Evolutionary conservation across 2,888 invertebrate genomes (phyloP).

Genomic region (Drosophila meridiana): DNA sequence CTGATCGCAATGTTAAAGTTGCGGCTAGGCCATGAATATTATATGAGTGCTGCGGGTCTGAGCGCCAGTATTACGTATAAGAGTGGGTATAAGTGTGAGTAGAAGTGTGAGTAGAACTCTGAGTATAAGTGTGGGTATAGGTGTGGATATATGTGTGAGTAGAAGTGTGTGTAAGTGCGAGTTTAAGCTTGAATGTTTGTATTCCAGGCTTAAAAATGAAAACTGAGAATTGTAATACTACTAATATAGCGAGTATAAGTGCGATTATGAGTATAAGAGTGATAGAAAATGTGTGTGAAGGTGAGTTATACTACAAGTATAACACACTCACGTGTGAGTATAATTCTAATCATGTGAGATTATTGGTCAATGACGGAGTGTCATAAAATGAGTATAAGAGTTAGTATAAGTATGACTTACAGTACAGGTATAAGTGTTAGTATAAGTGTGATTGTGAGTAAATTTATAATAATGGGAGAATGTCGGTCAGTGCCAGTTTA

Average conservation of each 20-base stretch:
- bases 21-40: slow-evolving; percentile 9
- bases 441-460: too few species aligned
- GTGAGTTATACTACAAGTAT: neutral
- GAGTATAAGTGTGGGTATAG: neutral
- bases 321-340: neutral
- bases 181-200: neutral
- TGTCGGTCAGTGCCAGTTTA: neutral
- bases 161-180: neutral
- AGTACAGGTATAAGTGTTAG: too few species aligned
- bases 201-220: too few species aligned
- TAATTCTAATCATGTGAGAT: neutral
- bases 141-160: neutral
- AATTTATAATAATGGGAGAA: neutral
- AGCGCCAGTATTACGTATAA: neutral
- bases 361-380: too few species aligned
- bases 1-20: slow-evolving; percentile 21
- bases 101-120: neutral
- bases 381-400: too few species aligned
- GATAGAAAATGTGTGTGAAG: neutral
- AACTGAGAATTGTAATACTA: neutral
- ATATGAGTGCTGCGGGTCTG: neutral
- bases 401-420: too few species aligned
- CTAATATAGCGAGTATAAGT: neutral
- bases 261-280: neutral
- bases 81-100: neutral